A percentile compares a stretch with the other conserved stretches of the same genome.
phyloP scores from a whole-genome alignment of 1,140 invertebrate genomes.

The Tetraneura akinire region DNA sequence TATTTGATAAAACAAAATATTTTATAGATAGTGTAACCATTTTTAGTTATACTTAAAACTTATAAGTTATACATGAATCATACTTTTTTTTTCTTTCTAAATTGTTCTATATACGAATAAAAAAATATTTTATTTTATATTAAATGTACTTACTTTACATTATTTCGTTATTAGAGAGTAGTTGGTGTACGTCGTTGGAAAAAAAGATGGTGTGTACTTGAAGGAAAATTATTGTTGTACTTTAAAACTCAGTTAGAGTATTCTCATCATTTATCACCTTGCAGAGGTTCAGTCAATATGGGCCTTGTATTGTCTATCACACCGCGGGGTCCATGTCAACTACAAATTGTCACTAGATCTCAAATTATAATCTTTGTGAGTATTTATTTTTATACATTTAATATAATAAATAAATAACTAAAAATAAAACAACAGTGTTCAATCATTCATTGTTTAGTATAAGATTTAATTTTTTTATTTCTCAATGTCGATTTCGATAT shows the following conservation, averaged over 20 bases:
- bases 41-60: no score
- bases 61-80: no score
- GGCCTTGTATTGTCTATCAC: constrained; percentile 59
- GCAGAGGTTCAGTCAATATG: constrained; percentile 62
- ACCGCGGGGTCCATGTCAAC: constrained; percentile 56
- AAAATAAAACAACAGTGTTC: no score
- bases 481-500: no score
- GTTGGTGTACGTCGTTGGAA: constrained; percentile 58
- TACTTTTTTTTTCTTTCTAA: no score
- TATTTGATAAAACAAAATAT: no score
- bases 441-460: no score
- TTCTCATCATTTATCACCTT: constrained; percentile 60
- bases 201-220: constrained; percentile 63
- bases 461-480: no score
- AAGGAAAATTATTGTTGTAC: constrained; percentile 62
- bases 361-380: constrained; percentile 61
- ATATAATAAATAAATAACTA: no score
- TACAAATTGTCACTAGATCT: constrained; percentile 60
- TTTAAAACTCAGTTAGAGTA: constrained; percentile 63
- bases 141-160: not conserved
- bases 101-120: no score
- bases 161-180: not conserved
- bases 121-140: not conserved
- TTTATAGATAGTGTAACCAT: no score
- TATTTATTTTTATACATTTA: not conserved